Percentiles rank a stretch among this genome's conserved stretches.
phyloP scores from a whole-genome alignment of 1,140 invertebrate species.

The Euura lappo region DNA sequence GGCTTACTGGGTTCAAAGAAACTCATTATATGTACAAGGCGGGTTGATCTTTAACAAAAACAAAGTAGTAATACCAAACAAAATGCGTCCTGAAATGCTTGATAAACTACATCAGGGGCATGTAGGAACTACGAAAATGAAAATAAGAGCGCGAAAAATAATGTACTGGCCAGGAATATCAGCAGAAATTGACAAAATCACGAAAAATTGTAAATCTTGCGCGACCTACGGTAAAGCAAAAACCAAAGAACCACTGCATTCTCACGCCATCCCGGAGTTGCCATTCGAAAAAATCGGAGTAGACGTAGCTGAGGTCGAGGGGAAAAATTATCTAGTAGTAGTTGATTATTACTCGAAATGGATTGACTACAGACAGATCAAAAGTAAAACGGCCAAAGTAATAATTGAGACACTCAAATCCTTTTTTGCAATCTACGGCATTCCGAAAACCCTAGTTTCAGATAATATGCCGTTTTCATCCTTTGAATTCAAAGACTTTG shows the following conservation, averaged over 20 bases:
- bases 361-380: too few relatives aligned
- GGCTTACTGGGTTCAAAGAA: slow-evolving; percentile 28
- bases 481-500: too few relatives aligned
- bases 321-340: slow-evolving; percentile 21
- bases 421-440: slow-evolving; percentile 25
- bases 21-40: slow-evolving; percentile 33
- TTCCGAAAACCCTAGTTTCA: slow-evolving; percentile 16
- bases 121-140: slow-evolving; percentile 39
- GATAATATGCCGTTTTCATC: slow-evolving; percentile 28
- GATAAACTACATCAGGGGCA: slow-evolving; percentile 42
- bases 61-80: slow-evolving; percentile 39
- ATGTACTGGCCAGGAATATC: slow-evolving; percentile 32
- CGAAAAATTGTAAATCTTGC: slow-evolving; percentile 22
- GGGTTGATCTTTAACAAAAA: slow-evolving; percentile 39
- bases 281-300: slow-evolving; percentile 31
- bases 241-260: slow-evolving; percentile 28
- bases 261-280: slow-evolving; percentile 23
- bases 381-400: too few relatives aligned
- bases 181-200: slow-evolving; percentile 10
- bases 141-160: slow-evolving; percentile 23
- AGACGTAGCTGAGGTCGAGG: slow-evolving; percentile 25
- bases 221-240: slow-evolving; percentile 17
- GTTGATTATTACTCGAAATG: slow-evolving; percentile 29
- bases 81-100: slow-evolving; percentile 38
- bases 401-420: neutral